Evolutionary conservation across 2,888 invertebrate genomes (phyloP).

Genomic region (Diplazon laetatorius): DNA sequence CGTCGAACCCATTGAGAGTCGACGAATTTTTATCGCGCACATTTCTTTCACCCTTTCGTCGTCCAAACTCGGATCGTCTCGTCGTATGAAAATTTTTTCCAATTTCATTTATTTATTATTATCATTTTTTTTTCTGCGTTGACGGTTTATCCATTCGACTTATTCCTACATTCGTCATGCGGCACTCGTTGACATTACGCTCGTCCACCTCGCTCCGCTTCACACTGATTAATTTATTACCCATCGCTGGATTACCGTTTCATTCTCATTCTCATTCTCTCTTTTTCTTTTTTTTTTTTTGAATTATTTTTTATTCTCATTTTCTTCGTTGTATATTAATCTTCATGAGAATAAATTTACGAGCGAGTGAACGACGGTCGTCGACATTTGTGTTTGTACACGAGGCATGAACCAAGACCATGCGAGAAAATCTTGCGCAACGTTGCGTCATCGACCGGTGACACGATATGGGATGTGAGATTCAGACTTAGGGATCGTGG

Average conservation of each 20-base stretch:
- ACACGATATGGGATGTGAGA: constrained; percentile 16
- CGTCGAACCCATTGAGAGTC: background rate
- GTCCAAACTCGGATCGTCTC: background rate
- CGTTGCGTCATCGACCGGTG: constrained; percentile 18
- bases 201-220: background rate
- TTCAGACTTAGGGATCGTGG: constrained; percentile 4
- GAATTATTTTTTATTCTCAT: no score
- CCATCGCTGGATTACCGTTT: constrained; percentile 25
- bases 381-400: constrained; percentile 4
- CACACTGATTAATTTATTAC: constrained; percentile 37
- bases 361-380: constrained; percentile 8
- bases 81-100: no score
- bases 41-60: background rate
- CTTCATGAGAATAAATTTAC: constrained; percentile 25
- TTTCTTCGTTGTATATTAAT: constrained; percentile 16
- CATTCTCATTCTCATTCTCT: constrained; percentile 22
- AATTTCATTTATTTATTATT: no score
- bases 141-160: background rate
- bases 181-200: constrained; percentile 27
- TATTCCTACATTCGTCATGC: background rate
- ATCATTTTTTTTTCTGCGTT: background rate
- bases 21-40: background rate
- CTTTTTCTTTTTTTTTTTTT: no score
- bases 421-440: constrained; percentile 48
- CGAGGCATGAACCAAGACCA: constrained; percentile 24